Evolutionary conservation across 35 echinoderm and acorn worm genomes (phyloP).

Genomic region (Acanthaster planci): DNA sequence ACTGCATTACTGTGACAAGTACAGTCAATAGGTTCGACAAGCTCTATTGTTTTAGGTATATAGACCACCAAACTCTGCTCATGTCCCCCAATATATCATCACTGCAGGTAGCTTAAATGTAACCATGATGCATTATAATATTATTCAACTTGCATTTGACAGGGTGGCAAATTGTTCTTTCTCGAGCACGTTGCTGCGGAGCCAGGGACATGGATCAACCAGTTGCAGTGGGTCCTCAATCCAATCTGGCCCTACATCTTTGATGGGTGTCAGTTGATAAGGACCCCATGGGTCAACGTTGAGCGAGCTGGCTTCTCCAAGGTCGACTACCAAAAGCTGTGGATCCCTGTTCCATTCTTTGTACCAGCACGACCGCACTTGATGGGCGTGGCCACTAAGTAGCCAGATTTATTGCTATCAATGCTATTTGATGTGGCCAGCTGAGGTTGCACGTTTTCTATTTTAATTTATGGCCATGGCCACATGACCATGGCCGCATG

Average conservation of each 20-base stretch:
- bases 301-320: constrained; percentile 35
- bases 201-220: background rate
- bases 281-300: constrained; percentile 22
- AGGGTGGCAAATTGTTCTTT: constrained; percentile 35
- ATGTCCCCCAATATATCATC: no score
- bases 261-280: constrained; percentile 7
- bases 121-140: no score
- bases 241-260: background rate
- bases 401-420: background rate
- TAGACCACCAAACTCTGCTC: no score
- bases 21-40: no score
- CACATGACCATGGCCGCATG: no score
- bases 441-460: no score
- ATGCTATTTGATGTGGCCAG: no score
- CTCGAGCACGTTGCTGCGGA: constrained; percentile 18
- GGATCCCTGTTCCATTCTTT: background rate
- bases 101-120: no score
- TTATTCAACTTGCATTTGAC: background rate
- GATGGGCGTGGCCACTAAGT: constrained; percentile 45
- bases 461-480: no score
- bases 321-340: constrained; percentile 12
- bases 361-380: constrained; percentile 3
- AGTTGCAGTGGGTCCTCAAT: constrained; percentile 9
- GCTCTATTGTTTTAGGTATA: no score
- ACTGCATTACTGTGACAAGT: no score